Conservation (phyloP, 2,888 invertebrate genomes). For the Tenthredo amoena region DNA sequence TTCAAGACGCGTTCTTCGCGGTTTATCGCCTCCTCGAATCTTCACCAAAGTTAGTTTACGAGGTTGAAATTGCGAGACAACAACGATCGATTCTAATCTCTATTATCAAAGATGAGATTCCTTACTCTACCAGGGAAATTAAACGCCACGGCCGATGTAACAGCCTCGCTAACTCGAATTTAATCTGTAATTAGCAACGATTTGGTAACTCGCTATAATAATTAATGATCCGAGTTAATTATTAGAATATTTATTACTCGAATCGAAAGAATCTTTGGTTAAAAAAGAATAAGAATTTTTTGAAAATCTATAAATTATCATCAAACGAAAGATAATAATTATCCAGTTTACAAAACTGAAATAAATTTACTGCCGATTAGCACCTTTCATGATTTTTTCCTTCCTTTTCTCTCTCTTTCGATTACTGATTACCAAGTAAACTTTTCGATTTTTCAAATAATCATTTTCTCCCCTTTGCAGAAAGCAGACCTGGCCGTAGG, state of each 20-base stretch:
- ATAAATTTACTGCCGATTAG: not conserved
- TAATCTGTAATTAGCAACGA: conserved; percentile 21
- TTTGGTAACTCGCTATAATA: not conserved
- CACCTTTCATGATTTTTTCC: not conserved
- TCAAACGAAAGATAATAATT: not conserved
- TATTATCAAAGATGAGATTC: not conserved
- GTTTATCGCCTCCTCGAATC: conserved; percentile 10
- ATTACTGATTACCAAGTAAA: not conserved
- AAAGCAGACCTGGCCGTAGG: conserved; percentile 94
- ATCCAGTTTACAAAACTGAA: not conserved
- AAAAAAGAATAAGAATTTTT: not conserved
- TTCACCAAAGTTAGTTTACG: conserved; percentile 10
- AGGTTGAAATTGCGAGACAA: conserved; percentile 30
- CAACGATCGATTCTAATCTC: conserved; percentile 48
- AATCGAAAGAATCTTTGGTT: not conserved
- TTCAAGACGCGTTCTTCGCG: not conserved
- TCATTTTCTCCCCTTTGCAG: conserved; percentile 77
- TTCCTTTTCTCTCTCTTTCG: not conserved
- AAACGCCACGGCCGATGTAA: not conserved
- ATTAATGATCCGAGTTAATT: not conserved
- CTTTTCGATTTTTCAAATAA: not conserved
- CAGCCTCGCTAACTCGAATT: conserved; percentile 13
- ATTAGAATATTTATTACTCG: not conserved
- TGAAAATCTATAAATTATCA: not conserved
- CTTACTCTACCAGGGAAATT: conserved; percentile 25